phyloP scores from a whole-genome alignment of 1,140 invertebrate genomes.

The Drosophila baimaii region DNA sequence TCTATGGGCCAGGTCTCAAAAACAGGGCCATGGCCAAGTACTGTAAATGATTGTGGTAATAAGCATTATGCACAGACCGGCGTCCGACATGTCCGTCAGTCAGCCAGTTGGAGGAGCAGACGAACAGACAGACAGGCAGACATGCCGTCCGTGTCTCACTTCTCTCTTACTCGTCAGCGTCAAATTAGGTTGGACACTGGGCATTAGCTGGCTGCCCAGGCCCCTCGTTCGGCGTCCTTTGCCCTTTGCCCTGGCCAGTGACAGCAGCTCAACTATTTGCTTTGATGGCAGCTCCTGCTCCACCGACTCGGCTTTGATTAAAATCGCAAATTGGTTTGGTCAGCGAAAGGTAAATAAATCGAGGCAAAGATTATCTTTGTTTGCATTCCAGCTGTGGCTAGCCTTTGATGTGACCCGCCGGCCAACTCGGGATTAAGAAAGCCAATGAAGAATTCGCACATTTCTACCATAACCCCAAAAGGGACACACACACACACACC shows the following conservation, averaged over 20 bases:
- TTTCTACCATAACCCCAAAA: not conserved
- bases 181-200: conserved; percentile 74
- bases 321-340: conserved; percentile 67
- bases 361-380: conserved; percentile 49
- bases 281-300: conserved; percentile 55
- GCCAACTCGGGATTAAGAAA: conserved; percentile 43
- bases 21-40: conserved; percentile 21
- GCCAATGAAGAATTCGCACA: conserved; percentile 47
- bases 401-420: conserved; percentile 58
- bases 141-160: conserved; percentile 14
- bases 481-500: conserved; percentile 20
- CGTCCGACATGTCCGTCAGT: conserved; percentile 46
- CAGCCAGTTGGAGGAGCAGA: conserved; percentile 22
- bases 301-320: conserved; percentile 57
- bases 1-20: not conserved
- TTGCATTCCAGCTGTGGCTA: conserved; percentile 39
- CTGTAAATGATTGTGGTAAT: conserved; percentile 69
- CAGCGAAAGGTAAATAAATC: conserved; percentile 54
- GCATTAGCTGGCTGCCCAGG: conserved; percentile 35
- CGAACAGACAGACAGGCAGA: conserved; percentile 36
- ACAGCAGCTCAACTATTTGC: conserved; percentile 55
- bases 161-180: conserved; percentile 62
- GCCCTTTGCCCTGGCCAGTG: conserved; percentile 35
- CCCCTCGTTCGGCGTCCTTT: conserved; percentile 24
- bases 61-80: conserved; percentile 74